Evolutionary conservation across 2,797 vertebrate genomes (phyloP), one percentile per base, ranked within the genome.

Genomic region (Microchirus variegatus): DNA sequence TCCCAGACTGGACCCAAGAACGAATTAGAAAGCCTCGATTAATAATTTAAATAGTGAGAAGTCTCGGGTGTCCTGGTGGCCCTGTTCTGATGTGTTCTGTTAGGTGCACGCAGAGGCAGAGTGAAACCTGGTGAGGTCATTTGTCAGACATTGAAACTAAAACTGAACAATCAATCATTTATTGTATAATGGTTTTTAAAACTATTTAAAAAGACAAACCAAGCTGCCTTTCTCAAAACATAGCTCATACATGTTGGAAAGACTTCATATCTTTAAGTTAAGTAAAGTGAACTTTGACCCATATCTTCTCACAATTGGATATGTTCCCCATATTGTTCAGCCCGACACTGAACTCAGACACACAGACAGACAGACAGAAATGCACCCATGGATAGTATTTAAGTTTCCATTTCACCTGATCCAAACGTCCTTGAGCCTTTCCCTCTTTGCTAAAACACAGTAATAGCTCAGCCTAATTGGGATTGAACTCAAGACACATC

Each of bases 31-130:
- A 62, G 8, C 40, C 50, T 22, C 47, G 14, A 85, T 89, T 19
- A 89, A 90, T 88, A 75, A 89, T 91, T 80, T 15, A 90, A 17
- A 16, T 9, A 18, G 3, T 11, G 47, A 65, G 64, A 73, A 47
- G 82, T 59, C 70, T 80, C 62, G 56, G n/a, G 73, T 83, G 79
- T 9, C 60, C 36, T 58, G 68, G 61, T 45, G 17, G 52, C 5
- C 46, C 37, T 15, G 19, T 51, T n/a, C 51, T 73, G 54, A 68
- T 54, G 61, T 63, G 46, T 67, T 66, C 46, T 22, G 22, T 22
- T 22, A 5, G 9, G 10, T 73, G 59, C 63, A 15, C 44, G 2
- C 22, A 22, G 22, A 22, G 22, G 22, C 22, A 22, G 1, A 5
- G 22, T 22, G 3, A 22, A 22, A 22, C 22, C 3, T 22, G 22